These are phyloP conservation scores for Nothocercus julius DNA, from an alignment of 2,113 vertebrate genomes.

Conservation along the genomic window DNA sequence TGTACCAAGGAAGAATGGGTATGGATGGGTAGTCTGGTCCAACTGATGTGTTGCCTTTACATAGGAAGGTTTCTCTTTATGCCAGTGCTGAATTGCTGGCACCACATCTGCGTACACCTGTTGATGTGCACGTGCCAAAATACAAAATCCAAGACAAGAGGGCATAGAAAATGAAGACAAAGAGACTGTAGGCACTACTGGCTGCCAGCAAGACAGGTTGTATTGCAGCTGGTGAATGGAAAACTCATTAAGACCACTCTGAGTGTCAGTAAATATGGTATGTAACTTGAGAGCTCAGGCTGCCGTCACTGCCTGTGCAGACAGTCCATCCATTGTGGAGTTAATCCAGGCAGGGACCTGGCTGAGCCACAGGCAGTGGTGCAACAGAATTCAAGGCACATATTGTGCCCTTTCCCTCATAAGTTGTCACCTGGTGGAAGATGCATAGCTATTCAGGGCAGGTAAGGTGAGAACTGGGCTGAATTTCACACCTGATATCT, in stretches of 20 bases:
- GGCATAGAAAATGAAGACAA: not conserved
- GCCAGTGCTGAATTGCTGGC: not conserved
- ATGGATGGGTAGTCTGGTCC: not conserved
- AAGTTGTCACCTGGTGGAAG: not conserved
- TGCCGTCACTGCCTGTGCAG: not conserved
- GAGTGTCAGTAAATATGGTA: slow-evolving; percentile 18
- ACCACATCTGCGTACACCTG: not conserved
- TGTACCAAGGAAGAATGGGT: not conserved
- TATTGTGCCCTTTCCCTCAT: not conserved
- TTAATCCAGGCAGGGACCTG: not conserved
- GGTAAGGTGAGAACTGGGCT: not conserved
- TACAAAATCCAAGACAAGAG: not conserved
- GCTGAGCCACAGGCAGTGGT: not conserved
- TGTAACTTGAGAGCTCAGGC: slow-evolving; percentile 35
- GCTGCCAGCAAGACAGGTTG: slow-evolving; percentile 16
- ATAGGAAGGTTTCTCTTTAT: not conserved
- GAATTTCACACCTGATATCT: not conserved
- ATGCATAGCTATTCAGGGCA: not conserved
- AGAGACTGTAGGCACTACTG: not conserved
- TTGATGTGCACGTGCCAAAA: not conserved
- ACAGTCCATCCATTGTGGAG: not conserved
- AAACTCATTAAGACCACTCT: slow-evolving; percentile 54
- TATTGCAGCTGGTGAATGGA: slow-evolving; percentile 28
- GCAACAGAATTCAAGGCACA: not conserved
- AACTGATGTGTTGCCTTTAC: not conserved